Conservation (phyloP, 2,797 vertebrate genomes). For the Austrolebias charrua region DNA sequence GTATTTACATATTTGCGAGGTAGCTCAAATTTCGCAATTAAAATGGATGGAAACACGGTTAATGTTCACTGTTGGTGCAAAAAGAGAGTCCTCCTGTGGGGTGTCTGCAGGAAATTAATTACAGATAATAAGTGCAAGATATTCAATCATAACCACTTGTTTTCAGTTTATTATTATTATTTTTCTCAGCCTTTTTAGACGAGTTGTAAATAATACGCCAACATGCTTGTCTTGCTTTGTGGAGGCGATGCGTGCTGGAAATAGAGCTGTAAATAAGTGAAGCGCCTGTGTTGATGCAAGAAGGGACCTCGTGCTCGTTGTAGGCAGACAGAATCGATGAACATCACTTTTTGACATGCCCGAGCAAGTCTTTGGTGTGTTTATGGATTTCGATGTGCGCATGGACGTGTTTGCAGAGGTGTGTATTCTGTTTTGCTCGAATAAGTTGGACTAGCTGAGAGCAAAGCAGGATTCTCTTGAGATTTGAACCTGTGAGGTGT, state of each 20-base stretch:
- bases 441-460: conserved; percentile 19
- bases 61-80: no score
- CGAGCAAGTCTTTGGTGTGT: conserved; percentile 17
- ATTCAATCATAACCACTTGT: background rate
- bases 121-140: conserved; percentile 1
- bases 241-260: conserved; percentile 26
- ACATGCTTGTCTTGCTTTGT: conserved; percentile 27
- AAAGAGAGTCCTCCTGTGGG: background rate
- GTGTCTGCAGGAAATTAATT: background rate
- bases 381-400: conserved; percentile 28
- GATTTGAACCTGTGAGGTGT: conserved; percentile 8
- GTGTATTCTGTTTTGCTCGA: conserved; percentile 29
- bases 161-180: conserved; percentile 10
- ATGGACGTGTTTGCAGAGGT: conserved; percentile 29
- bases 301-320: conserved; percentile 13
- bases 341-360: conserved; percentile 45
- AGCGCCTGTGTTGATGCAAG: conserved; percentile 21
- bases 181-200: conserved; percentile 18
- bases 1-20: no score
- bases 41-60: no score
- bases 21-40: no score
- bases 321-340: conserved; percentile 47
- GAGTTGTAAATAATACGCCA: conserved; percentile 33
- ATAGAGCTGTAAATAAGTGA: conserved; percentile 40
- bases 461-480: conserved; percentile 29